phyloP scores from a whole-genome alignment of 2,797 vertebrate genomes.

The Pagetopsis macropterus region DNA sequence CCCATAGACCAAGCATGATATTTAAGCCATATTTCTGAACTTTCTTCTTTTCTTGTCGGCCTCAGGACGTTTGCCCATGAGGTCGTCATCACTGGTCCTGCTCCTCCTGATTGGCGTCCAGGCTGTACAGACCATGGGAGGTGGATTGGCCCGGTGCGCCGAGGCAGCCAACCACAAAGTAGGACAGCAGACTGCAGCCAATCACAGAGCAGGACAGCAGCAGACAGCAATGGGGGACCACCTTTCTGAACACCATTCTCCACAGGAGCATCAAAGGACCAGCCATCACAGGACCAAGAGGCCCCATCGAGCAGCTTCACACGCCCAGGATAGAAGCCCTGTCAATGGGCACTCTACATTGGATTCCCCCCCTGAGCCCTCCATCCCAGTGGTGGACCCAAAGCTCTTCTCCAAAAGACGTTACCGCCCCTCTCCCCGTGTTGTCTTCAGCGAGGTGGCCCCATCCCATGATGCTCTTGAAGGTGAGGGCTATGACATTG shows the following conservation, averaged over 20 bases:
- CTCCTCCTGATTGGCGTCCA: conserved; percentile 95
- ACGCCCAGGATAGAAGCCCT: conserved; percentile 50
- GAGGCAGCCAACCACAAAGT: conserved; percentile 77
- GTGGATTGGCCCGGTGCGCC: conserved; percentile 84
- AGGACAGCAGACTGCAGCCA: conserved; percentile 77
- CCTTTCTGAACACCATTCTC: conserved; percentile 59
- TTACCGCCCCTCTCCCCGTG: conserved; percentile 90
- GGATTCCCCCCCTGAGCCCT: conserved; percentile 63
- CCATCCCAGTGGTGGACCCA: conserved; percentile 88
- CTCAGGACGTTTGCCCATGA: conserved; percentile 92
- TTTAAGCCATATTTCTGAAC: background rate
- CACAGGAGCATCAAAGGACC: conserved; percentile 67
- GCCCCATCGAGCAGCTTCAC: conserved; percentile 59
- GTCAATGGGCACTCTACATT: conserved; percentile 17
- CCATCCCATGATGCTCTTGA: conserved; percentile 83
- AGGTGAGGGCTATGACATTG: conserved; percentile 66
- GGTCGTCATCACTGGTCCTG: conserved; percentile 96
- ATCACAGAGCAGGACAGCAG: conserved; percentile 76
- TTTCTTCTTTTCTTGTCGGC: background rate
- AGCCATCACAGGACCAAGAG: conserved; percentile 77
- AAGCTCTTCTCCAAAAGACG: conserved; percentile 91
- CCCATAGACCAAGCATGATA: background rate
- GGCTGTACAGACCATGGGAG: conserved; percentile 92
- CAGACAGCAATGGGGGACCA: conserved; percentile 52
- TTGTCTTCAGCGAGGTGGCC: conserved; percentile 91